Conservation (phyloP, 2,797 vertebrate genomes). For the Etheostoma perlongum region DNA sequence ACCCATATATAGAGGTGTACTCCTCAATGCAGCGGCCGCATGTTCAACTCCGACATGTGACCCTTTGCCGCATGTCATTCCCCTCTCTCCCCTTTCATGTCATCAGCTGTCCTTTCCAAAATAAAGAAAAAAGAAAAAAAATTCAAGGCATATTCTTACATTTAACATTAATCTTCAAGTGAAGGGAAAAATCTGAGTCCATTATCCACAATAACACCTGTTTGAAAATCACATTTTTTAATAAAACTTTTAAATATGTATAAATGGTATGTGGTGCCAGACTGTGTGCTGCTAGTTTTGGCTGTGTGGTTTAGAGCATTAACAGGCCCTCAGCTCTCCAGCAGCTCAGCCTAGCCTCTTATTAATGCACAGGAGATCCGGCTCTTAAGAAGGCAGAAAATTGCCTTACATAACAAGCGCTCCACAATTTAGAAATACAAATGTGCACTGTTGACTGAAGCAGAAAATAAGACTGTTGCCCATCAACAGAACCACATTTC, state of each 20-base stretch:
- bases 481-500: constrained; percentile 96
- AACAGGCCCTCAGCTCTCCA: constrained; percentile 69
- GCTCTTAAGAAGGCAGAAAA: constrained; percentile 91
- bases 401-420: constrained; percentile 89
- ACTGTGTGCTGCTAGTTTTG: constrained; percentile 27
- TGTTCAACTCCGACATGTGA: no score
- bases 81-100: no score
- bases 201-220: constrained; percentile 42
- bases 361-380: constrained; percentile 86
- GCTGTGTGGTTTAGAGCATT: constrained; percentile 67
- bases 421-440: constrained; percentile 91
- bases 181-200: constrained; percentile 14
- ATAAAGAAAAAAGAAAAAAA: no score
- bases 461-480: constrained; percentile 99
- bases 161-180: background rate
- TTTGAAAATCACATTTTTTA: constrained; percentile 48
- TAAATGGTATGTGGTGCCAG: constrained; percentile 36
- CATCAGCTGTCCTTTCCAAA: no score
- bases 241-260: constrained; percentile 50
- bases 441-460: constrained; percentile 99
- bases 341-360: constrained; percentile 78
- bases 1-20: no score
- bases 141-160: background rate
- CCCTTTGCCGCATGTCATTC: no score
- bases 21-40: no score